Percentiles rank a stretch among this genome's conserved stretches.
Evolutionary conservation across 2,888 invertebrate species (phyloP).

Genomic region (Acrobasis suavella): DNA sequence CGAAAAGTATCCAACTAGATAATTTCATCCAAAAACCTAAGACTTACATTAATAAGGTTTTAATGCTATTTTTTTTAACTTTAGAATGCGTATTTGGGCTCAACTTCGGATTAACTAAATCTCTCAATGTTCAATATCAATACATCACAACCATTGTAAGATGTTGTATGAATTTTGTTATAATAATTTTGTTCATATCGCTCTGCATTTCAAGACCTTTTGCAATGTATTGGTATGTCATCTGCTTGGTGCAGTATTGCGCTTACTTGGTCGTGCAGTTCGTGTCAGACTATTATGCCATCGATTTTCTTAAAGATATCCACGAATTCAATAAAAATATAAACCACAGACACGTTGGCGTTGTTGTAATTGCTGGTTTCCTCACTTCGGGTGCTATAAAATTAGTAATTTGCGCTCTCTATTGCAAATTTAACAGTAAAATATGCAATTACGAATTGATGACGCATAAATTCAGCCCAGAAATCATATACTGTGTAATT

Average conservation of each 20-base stretch:
- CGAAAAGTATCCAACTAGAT: not conserved
- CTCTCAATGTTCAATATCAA: not conserved
- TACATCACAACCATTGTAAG: not conserved
- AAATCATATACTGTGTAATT: not conserved
- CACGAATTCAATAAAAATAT: slow-evolving; percentile 1
- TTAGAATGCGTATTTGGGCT: slow-evolving; percentile 7
- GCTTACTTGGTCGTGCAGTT: not conserved
- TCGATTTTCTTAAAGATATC: not conserved
- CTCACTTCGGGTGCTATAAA: not conserved
- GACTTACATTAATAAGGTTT: not conserved
- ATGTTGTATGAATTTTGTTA: not conserved
- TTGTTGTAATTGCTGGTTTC: not conserved
- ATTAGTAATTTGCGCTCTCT: not conserved
- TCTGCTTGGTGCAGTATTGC: not conserved
- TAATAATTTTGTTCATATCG: not conserved
- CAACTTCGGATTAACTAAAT: slow-evolving; percentile 10
- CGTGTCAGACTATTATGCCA: not conserved
- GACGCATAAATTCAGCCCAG: not conserved
- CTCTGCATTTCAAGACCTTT: not conserved
- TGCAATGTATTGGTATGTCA: not conserved
- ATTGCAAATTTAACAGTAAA: not conserved
- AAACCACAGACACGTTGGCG: not conserved
- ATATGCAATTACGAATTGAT: not conserved
- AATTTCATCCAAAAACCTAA: slow-evolving; percentile 4
- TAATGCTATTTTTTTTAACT: not conserved